Conservation (phyloP, 2,888 invertebrate species). For the Hyposoter dolosus region DNA sequence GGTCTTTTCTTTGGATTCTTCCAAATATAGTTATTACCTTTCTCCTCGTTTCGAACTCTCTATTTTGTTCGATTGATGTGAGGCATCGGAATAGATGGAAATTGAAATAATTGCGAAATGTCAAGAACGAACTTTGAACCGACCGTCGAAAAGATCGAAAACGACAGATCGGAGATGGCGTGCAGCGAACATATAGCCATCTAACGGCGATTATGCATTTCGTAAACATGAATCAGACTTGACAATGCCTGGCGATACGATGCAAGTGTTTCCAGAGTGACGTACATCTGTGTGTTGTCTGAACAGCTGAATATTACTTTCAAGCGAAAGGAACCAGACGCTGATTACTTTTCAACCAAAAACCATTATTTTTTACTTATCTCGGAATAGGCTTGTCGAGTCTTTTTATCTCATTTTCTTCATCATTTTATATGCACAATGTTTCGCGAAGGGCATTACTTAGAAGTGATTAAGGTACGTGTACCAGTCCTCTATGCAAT, state of each 20-base stretch:
- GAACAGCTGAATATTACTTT: conserved; percentile 27
- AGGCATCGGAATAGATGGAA: no score
- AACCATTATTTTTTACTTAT: neutral
- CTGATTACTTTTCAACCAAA: neutral
- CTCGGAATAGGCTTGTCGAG: neutral
- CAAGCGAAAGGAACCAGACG: neutral
- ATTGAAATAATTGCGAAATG: no score
- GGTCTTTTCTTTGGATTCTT: neutral
- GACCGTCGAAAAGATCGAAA: conserved; percentile 13
- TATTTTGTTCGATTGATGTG: no score
- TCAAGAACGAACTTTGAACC: neutral
- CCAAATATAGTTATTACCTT: no score
- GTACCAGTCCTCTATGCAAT: conserved; percentile 1
- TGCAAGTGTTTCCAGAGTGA: conserved; percentile 21
- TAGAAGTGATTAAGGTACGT: conserved; percentile 80
- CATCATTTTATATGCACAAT: conserved; percentile 64
- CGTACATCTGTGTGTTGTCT: conserved; percentile 3
- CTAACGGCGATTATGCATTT: neutral
- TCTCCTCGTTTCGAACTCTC: neutral
- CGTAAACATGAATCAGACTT: conserved; percentile 4
- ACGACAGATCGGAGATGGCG: neutral
- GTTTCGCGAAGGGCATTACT: conserved; percentile 80
- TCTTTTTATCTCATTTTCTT: neutral
- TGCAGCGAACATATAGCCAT: neutral
- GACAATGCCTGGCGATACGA: neutral